A percentile compares a stretch with the other conserved stretches of the same genome.
phyloP scores from a whole-genome alignment of 92 coral and sea anemone genomes.

The Virgularia gustaviana region DNA sequence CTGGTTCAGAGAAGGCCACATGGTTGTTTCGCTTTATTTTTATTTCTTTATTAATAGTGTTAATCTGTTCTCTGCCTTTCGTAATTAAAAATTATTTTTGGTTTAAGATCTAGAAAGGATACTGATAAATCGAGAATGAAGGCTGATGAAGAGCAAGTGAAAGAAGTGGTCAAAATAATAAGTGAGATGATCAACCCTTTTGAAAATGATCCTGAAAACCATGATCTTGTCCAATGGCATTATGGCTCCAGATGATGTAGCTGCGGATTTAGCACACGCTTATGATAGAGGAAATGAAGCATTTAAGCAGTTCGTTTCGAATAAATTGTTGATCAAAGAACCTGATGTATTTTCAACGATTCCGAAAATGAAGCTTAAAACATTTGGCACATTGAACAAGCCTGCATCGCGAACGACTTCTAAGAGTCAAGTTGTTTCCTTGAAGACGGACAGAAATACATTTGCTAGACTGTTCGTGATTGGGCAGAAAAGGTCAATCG shows the following conservation, averaged over 20 bases:
- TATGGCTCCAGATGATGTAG: slow-evolving; percentile 18
- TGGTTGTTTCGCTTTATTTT: background rate
- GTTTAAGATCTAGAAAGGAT: slow-evolving; percentile 27
- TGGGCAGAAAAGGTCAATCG: slow-evolving; percentile 4
- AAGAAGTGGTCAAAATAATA: slow-evolving; percentile 9
- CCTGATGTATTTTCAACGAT: slow-evolving; percentile 25
- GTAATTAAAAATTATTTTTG: too few relatives aligned
- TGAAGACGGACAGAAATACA: slow-evolving; percentile 15
- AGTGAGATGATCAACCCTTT: slow-evolving; percentile 21
- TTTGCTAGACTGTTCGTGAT: slow-evolving; percentile 2
- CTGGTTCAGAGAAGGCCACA: slow-evolving; percentile 19
- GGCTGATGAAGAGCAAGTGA: slow-evolving; percentile 30
- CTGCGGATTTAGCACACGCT: slow-evolving; percentile 12
- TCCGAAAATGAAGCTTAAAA: slow-evolving; percentile 19
- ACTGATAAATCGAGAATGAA: slow-evolving; percentile 23
- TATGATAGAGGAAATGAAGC: slow-evolving; percentile 35
- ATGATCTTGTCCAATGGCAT: slow-evolving; percentile 32
- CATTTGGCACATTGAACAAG: slow-evolving; percentile 16
- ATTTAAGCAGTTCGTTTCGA: slow-evolving; percentile 14
- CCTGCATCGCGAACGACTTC: slow-evolving; percentile 1
- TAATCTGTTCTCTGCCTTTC: too few relatives aligned
- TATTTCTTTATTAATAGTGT: too few relatives aligned
- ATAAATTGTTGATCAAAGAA: slow-evolving; percentile 26
- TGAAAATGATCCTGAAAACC: slow-evolving; percentile 7
- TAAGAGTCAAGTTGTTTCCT: slow-evolving; percentile 23